Percentiles rank a stretch among this genome's conserved stretches.
Evolutionary conservation across 2,888 invertebrate species (phyloP).

Genomic region (Andricus quercusramuli): DNA sequence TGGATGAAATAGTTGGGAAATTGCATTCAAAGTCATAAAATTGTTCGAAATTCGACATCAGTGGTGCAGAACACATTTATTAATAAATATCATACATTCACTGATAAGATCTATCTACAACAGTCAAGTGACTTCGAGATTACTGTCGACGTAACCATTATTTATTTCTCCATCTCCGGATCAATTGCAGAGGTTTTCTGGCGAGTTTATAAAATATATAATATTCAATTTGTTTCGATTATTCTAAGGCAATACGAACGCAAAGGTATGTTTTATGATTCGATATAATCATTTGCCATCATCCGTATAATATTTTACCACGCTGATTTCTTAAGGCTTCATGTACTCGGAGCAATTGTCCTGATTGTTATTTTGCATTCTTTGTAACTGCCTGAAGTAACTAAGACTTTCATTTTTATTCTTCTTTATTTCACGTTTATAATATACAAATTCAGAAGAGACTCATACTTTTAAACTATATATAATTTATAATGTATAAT

Average conservation of each 20-base stretch:
- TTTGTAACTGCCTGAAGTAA: not conserved
- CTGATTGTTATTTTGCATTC: conserved; percentile 2
- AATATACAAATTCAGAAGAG: conserved; percentile 2
- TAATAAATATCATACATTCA: conserved; percentile 57
- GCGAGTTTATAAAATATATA: conserved; percentile 50
- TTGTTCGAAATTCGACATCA: not conserved
- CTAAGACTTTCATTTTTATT: too few species aligned
- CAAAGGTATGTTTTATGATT: conserved; percentile 46
- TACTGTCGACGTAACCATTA: conserved; percentile 40
- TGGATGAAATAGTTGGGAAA: not conserved
- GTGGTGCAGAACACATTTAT: conserved; percentile 60
- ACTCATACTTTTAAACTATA: not conserved
- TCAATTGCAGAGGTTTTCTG: conserved; percentile 42
- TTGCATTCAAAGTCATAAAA: not conserved
- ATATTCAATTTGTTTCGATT: conserved; percentile 35
- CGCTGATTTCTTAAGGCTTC: not conserved
- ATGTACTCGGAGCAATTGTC: not conserved
- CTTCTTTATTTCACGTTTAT: not conserved
- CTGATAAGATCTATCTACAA: conserved; percentile 53
- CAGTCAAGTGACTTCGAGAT: conserved; percentile 46
- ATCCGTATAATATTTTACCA: not conserved
- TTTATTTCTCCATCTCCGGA: conserved; percentile 41
- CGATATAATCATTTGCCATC: not conserved
- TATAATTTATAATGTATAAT: too few species aligned
- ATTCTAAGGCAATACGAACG: conserved; percentile 50